Evolutionary conservation across 2,888 invertebrate species (phyloP).

Genomic region (Limulus polyphemus): DNA sequence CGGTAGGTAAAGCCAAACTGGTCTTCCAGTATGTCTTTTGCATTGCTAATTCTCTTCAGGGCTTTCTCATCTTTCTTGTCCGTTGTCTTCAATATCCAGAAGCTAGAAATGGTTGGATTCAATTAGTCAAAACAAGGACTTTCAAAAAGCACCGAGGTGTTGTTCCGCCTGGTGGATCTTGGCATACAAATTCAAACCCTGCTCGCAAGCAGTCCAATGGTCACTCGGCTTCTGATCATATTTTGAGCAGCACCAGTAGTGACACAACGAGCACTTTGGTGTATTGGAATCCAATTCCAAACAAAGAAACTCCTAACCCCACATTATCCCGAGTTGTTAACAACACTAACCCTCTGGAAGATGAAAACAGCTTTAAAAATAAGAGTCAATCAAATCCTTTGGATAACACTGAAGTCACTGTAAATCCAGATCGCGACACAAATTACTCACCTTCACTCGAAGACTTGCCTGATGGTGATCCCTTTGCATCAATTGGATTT

Average conservation of each 20-base stretch:
- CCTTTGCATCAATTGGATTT: no score
- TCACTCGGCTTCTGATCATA: conserved; percentile 13
- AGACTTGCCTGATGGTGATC: no score
- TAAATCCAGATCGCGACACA: no score
- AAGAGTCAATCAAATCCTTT: no score
- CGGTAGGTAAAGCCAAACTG: conserved; percentile 30
- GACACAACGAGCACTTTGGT: conserved; percentile 2
- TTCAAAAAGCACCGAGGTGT: conserved; percentile 13
- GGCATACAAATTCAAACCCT: conserved; percentile 18
- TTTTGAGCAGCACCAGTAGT: conserved; percentile 2
- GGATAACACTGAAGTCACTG: no score
- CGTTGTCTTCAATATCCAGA: conserved; percentile 30
- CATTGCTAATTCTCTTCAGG: conserved; percentile 33
- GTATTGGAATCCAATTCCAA: no score
- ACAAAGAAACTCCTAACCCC: no score
- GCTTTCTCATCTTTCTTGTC: conserved; percentile 35
- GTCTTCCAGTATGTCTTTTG: conserved; percentile 34
- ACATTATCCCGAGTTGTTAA: no score
- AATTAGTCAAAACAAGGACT: conserved; percentile 16
- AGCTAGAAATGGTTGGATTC: conserved; percentile 28
- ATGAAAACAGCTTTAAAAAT: no score
- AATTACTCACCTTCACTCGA: no score
- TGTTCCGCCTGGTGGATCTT: conserved; percentile 13
- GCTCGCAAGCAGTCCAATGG: conserved; percentile 8
- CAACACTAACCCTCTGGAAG: no score